Evolutionary conservation across 2,797 vertebrate species (phyloP), one percentile per base, ranked within the genome.

Genomic region (Sebastiscus albofasciatus): DNA sequence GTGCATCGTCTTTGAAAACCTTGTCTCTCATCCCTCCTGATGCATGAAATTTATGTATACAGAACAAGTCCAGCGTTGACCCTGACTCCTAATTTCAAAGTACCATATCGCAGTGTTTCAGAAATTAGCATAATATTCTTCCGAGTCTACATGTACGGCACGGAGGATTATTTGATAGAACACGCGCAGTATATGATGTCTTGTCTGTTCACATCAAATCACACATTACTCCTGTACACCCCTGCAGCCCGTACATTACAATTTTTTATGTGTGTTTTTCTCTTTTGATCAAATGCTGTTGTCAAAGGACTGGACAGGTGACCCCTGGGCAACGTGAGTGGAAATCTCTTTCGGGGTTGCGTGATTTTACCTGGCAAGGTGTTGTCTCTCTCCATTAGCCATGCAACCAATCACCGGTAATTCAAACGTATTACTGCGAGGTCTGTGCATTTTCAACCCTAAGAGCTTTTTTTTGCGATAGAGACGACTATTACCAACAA

Each of bases 211-310:
- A 4, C 60, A 93, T 93, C 86, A 90, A 7, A 68, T 84, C 91
- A 65, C 67, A 26, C 89, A 91, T 93, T 92, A 88, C 75, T 93
- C 88, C 74, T 12, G 26, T 42, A 27, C 5, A 39, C 79, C 89
- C 89, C 92, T 2, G 78, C 81, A 86, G 89, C 77, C 46, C 4
- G 10, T 20, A 65, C 83, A 67, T 92, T 89, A 88, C 68, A 67
- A 75, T 79, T 76, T 83, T 80, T 85, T 82, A 83, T 42, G 65
- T 82, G 82, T 80, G 77, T 91, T 86, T 84, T 79, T 90, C 86
- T 56, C 80, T 76, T 87, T 88, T 93, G 93, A 92, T 94, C 92
- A 92, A 93, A 93, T 86, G 86, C 78, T 69, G 81, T 84, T 89
- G 88, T 91, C 91, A 91, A 31, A 87, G 75, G 81, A 87, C 71